Evolutionary conservation across 1,140 invertebrate genomes (phyloP).

Genomic region (Cheumatopsyche charites): DNA sequence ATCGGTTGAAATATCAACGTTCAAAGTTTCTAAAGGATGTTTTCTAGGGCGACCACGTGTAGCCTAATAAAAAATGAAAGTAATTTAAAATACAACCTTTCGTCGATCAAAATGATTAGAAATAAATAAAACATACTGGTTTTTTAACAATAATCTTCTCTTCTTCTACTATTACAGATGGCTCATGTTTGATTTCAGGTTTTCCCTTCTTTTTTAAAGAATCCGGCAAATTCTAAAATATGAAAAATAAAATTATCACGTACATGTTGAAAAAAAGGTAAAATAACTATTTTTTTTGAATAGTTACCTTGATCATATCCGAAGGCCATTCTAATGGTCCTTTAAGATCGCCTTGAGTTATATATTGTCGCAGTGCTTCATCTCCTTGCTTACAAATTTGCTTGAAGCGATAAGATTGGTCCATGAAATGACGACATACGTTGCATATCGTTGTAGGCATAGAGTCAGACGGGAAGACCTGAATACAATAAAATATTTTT

Average conservation of each 20-base stretch:
- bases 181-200: neutral
- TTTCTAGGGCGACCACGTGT: conserved; percentile 20
- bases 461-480: conserved; percentile 75
- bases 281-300: neutral
- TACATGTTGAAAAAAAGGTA: neutral
- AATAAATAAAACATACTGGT: neutral
- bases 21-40: conserved; percentile 35
- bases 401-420: conserved; percentile 74
- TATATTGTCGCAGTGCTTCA: conserved; percentile 69
- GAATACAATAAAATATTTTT: conserved; percentile 48
- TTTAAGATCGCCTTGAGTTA: conserved; percentile 68
- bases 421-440: conserved; percentile 69
- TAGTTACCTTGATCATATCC: conserved; percentile 55
- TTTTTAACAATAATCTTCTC: neutral
- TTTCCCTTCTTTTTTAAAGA: neutral
- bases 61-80: neutral
- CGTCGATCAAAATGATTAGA: neutral
- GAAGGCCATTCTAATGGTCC: conserved; percentile 59
- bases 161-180: neutral
- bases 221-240: neutral
- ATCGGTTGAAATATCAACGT: neutral
- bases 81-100: no score
- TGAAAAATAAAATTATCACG: neutral
- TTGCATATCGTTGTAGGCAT: conserved; percentile 75
- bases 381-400: conserved; percentile 75